Evolutionary conservation across 2,888 invertebrate species (phyloP).

Genomic region (Drosophila incognita): DNA sequence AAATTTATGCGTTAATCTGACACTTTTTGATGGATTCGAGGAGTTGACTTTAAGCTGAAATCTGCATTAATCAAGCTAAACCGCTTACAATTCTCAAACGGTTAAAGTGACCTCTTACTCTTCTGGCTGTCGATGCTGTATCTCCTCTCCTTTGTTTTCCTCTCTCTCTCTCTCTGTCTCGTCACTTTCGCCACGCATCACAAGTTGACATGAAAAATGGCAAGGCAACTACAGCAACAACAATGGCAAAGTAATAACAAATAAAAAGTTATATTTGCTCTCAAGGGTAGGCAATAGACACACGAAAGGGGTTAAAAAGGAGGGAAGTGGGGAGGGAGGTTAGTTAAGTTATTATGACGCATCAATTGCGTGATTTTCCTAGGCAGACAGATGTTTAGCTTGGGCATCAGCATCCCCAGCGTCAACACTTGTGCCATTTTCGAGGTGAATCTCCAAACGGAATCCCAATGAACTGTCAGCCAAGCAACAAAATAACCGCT

Average conservation of each 20-base stretch:
- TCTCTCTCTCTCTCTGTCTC: constrained; percentile 3
- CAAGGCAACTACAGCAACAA: constrained; percentile 19
- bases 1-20: background rate
- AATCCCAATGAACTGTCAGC: constrained; percentile 48
- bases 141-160: background rate
- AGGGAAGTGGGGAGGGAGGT: constrained; percentile 5
- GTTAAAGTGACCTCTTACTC: constrained; percentile 12
- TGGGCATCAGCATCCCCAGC: constrained; percentile 14
- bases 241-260: constrained; percentile 8
- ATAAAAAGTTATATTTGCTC: constrained; percentile 38
- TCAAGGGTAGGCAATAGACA: constrained; percentile 58
- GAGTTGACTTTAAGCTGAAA: constrained; percentile 2
- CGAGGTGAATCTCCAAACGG: constrained; percentile 57
- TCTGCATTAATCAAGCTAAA: constrained; percentile 14
- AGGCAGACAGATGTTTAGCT: constrained; percentile 65
- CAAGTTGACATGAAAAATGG: constrained; percentile 60
- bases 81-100: constrained; percentile 41
- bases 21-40: background rate
- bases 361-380: constrained; percentile 66
- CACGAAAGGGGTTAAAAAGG: constrained; percentile 46
- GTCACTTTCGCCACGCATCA: constrained; percentile 54
- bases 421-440: constrained; percentile 66
- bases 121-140: background rate
- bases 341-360: constrained; percentile 63
- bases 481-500: constrained; percentile 19